Percentiles rank a stretch among this genome's conserved stretches.
phyloP scores from a whole-genome alignment of 1,140 invertebrate species.

The Andricus grossulariae region DNA sequence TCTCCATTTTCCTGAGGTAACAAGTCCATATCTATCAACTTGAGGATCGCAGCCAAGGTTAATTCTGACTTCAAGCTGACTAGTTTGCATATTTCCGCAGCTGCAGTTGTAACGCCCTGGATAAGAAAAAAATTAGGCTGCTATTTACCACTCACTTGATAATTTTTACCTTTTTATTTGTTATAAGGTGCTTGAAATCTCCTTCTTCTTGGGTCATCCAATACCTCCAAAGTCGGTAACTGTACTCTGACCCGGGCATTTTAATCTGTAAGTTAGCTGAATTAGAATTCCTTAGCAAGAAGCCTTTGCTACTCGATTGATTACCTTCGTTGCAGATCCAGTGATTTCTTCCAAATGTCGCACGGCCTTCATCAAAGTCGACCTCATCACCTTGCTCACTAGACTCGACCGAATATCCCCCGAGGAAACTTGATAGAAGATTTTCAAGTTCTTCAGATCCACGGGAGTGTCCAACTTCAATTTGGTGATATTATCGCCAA shows the following conservation, averaged over 20 bases:
- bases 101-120: conserved; percentile 65
- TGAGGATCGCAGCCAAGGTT: conserved; percentile 82
- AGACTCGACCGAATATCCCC: conserved; percentile 82
- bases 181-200: conserved; percentile 80
- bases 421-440: conserved; percentile 87
- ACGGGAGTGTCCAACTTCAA: conserved; percentile 75
- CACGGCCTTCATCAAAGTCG: conserved; percentile 78
- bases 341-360: conserved; percentile 73
- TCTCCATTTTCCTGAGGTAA: conserved; percentile 79
- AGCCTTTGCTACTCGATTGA: conserved; percentile 23
- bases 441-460: conserved; percentile 82
- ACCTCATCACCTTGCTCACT: conserved; percentile 82
- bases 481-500: conserved; percentile 73
- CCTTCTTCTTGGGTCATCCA: conserved; percentile 83
- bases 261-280: conserved; percentile 66
- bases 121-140: conserved; percentile 31
- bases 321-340: conserved; percentile 70
- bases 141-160: conserved; percentile 32
- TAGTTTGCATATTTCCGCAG: conserved; percentile 65
- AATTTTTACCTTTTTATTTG: conserved; percentile 77
- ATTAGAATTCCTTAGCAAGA: not conserved
- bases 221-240: conserved; percentile 83
- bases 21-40: conserved; percentile 79
- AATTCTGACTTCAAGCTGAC: conserved; percentile 75
- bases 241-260: conserved; percentile 79